Conservation (phyloP, 1,140 invertebrate species). For the Steinernema khuongi region DNA sequence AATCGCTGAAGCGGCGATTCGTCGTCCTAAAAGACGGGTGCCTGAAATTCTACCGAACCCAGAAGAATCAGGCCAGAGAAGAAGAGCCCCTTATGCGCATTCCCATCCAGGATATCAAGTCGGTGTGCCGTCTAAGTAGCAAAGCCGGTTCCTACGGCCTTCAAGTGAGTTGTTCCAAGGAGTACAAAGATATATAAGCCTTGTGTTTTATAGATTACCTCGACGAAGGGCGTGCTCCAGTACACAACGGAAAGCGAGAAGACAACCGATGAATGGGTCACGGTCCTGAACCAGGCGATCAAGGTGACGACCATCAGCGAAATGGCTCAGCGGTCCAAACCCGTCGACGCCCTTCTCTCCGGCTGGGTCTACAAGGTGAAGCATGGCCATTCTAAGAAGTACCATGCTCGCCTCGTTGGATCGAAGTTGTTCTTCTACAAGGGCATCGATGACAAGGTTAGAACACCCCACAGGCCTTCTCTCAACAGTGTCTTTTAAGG, state of each 20-base stretch:
- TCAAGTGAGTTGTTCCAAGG: constrained; percentile 24
- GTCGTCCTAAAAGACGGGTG: constrained; percentile 41
- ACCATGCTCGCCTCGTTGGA: constrained; percentile 41
- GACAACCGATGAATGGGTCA: constrained; percentile 47
- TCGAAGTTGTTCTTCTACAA: constrained; percentile 51
- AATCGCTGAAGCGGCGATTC: constrained; percentile 47
- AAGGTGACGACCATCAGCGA: constrained; percentile 41
- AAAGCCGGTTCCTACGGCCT: constrained; percentile 40
- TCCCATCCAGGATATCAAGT: constrained; percentile 33
- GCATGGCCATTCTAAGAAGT: constrained; percentile 46
- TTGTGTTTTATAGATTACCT: constrained; percentile 32
- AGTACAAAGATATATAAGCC: not conserved
- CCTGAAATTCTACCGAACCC: constrained; percentile 42
- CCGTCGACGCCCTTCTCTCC: constrained; percentile 36
- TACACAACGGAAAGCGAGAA: constrained; percentile 46
- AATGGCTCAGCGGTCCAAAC: constrained; percentile 29
- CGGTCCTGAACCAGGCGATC: constrained; percentile 25
- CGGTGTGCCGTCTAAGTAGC: constrained; percentile 33
- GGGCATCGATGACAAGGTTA: constrained; percentile 43
- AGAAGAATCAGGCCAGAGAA: constrained; percentile 40
- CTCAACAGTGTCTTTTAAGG: constrained; percentile 22
- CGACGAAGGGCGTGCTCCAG: constrained; percentile 25
- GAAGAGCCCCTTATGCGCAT: constrained; percentile 37
- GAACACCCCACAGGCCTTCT: constrained; percentile 4
- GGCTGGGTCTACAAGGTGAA: constrained; percentile 45